Conservation (phyloP, 2,797 vertebrate genomes). For the Neosalanx taihuensis region DNA sequence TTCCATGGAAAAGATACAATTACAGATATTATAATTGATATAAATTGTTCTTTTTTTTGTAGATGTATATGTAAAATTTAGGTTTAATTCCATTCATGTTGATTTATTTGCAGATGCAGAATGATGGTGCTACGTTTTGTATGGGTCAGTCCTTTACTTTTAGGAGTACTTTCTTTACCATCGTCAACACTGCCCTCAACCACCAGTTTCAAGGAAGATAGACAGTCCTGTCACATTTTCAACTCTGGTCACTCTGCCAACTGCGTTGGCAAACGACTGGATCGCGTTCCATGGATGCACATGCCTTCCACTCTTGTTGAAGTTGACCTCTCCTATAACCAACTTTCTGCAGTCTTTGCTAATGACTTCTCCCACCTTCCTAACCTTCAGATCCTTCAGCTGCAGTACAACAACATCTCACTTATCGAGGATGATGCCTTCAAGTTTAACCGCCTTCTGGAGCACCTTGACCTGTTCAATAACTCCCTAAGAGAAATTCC, state of each 20-base stretch:
- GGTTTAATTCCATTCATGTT: slow-evolving; percentile 13
- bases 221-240: slow-evolving; percentile 49
- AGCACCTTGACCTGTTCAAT: slow-evolving; percentile 78
- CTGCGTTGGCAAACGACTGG: slow-evolving; percentile 70
- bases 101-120: slow-evolving; percentile 42
- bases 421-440: slow-evolving; percentile 70
- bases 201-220: neutral
- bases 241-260: slow-evolving; percentile 52
- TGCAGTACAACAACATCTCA: slow-evolving; percentile 80
- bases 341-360: slow-evolving; percentile 54
- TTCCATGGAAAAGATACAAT: too few species aligned
- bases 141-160: slow-evolving; percentile 40
- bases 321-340: slow-evolving; percentile 81
- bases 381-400: slow-evolving; percentile 59
- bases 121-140: slow-evolving; percentile 52
- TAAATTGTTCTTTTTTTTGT: neutral
- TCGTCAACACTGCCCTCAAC: slow-evolving; percentile 37
- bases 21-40: neutral
- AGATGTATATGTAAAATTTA: neutral
- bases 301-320: slow-evolving; percentile 62
- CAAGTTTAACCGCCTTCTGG: slow-evolving; percentile 63
- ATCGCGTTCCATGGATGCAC: slow-evolving; percentile 58
- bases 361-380: slow-evolving; percentile 62
- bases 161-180: slow-evolving; percentile 47
- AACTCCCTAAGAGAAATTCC: slow-evolving; percentile 78